Conservation (phyloP, 2,113 vertebrate genomes). For the Cariama cristata region DNA sequence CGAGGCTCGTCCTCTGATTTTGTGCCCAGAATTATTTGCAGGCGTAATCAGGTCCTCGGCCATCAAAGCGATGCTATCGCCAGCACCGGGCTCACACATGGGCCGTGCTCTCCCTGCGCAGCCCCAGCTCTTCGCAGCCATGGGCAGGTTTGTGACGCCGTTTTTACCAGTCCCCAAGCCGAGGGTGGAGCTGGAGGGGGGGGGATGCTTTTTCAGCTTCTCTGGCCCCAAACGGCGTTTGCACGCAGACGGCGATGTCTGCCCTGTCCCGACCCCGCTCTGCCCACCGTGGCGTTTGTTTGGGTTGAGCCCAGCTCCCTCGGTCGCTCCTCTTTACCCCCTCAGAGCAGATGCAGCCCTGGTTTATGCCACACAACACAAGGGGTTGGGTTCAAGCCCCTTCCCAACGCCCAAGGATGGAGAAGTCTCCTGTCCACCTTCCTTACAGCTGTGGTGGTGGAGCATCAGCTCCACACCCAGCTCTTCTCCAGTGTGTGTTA, state of each 20-base stretch:
- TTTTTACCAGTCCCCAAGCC: accelerated
- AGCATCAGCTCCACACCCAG: not conserved
- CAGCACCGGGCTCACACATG: not conserved
- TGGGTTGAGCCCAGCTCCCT: accelerated
- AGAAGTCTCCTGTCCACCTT: not conserved
- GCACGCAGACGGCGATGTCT: accelerated
- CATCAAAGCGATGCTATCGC: not conserved
- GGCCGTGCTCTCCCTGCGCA: accelerated
- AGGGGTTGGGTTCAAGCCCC: not conserved
- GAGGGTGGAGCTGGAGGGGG: not conserved
- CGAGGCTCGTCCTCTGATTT: not conserved
- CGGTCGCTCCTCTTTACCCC: accelerated
- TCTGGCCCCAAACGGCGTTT: accelerated
- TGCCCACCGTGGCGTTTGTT: not conserved
- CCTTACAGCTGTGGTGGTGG: not conserved
- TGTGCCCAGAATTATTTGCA: not conserved
- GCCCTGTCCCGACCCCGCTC: accelerated
- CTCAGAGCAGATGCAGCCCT: accelerated
- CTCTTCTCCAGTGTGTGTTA: not conserved
- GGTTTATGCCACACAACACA: not conserved
- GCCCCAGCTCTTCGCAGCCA: not conserved
- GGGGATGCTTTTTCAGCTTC: not conserved
- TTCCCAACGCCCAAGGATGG: not conserved
- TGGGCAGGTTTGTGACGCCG: not conserved
- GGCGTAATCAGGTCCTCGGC: no score